phyloP scores from a whole-genome alignment of 2,888 invertebrate genomes.

The Epistrophella euchroma region DNA sequence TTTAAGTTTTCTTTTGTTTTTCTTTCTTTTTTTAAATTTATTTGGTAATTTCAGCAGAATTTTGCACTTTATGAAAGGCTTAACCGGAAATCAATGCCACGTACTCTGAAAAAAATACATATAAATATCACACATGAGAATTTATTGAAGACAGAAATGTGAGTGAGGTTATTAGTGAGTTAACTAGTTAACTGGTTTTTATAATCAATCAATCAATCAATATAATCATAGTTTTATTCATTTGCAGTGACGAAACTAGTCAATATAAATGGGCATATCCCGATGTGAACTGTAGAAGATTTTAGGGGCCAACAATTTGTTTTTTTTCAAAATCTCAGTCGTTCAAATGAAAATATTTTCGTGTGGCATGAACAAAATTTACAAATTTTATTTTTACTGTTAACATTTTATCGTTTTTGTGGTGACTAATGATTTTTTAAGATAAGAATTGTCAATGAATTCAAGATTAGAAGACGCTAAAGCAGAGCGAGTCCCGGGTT shows the following conservation, averaged over 20 bases:
- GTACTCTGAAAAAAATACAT: conserved; percentile 79
- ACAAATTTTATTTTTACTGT: no score
- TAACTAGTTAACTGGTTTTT: neutral
- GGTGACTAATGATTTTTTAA: no score
- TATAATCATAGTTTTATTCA: neutral
- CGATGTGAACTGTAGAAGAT: no score
- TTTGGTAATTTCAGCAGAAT: conserved; percentile 79
- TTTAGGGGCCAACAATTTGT: no score
- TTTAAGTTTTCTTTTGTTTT: conserved; percentile 62
- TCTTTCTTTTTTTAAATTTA: conserved; percentile 75
- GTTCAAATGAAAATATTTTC: no score
- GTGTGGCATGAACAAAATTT: no score
- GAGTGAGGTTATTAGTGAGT: conserved; percentile 6
- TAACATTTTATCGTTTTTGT: no score
- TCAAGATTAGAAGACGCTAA: no score
- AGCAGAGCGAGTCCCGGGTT: no score
- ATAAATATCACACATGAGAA: conserved; percentile 52
- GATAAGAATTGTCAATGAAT: no score
- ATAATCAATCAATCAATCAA: neutral
- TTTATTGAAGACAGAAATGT: conserved; percentile 34
- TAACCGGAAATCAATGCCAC: conserved; percentile 81
- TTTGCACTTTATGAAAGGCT: conserved; percentile 82
- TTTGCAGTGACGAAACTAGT: conserved; percentile 1
- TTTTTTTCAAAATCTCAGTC: no score
- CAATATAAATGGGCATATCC: no score